Evolutionary conservation across 2,888 invertebrate species (phyloP).

Genomic region (Myopa testacea): DNA sequence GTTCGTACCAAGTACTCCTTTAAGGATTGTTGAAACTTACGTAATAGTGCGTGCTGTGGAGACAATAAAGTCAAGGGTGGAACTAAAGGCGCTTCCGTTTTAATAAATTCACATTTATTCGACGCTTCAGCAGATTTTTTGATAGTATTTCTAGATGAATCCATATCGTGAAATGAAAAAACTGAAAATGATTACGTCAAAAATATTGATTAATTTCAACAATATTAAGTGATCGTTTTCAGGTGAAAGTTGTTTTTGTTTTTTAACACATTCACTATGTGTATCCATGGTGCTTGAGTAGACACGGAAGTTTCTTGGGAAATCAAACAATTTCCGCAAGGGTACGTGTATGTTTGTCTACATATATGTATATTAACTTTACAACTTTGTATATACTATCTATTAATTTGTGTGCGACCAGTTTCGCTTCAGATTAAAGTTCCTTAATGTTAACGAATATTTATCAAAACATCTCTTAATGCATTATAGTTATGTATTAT

Average conservation of each 20-base stretch:
- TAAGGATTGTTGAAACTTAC: conserved; percentile 78
- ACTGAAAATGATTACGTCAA: neutral
- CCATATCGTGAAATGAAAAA: neutral
- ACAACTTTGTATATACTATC: too few relatives aligned
- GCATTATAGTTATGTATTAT: too few relatives aligned
- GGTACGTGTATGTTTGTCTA: too few relatives aligned
- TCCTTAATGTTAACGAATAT: too few relatives aligned
- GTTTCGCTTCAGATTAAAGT: too few relatives aligned
- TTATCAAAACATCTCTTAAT: too few relatives aligned
- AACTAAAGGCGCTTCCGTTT: neutral
- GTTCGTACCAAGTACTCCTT: conserved; percentile 76
- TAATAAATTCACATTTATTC: neutral
- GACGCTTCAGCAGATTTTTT: neutral
- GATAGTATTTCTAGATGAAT: neutral
- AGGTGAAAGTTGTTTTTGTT: neutral
- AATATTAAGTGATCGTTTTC: neutral
- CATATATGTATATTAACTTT: too few relatives aligned
- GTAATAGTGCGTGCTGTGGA: conserved; percentile 80
- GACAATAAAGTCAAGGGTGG: conserved; percentile 67
- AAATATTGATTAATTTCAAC: neutral
- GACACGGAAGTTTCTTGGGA: too few relatives aligned
- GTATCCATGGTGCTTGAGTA: neutral
- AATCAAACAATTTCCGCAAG: too few relatives aligned
- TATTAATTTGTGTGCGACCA: too few relatives aligned
- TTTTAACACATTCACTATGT: neutral